Evolutionary conservation across 2,113 vertebrate species (phyloP).

Genomic region (Callopanchax toddi): DNA sequence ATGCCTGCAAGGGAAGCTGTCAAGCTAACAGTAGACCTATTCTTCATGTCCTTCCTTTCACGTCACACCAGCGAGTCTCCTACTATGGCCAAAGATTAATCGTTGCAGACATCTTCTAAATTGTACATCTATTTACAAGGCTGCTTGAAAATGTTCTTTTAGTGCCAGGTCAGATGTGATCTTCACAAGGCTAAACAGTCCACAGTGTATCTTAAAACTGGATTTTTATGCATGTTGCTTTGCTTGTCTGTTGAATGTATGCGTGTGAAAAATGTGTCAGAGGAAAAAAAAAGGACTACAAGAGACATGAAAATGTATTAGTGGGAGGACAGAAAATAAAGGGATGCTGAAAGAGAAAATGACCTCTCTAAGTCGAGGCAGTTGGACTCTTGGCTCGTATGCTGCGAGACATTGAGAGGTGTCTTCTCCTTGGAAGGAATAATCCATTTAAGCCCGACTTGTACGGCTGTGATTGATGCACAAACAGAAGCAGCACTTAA

Average conservation of each 20-base stretch:
- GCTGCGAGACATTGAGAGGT: slow-evolving; percentile 68
- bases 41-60: slow-evolving; percentile 44
- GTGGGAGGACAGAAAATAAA: slow-evolving; percentile 25
- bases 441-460: slow-evolving; percentile 73
- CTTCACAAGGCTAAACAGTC: slow-evolving; percentile 31
- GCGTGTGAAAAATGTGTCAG: slow-evolving; percentile 8
- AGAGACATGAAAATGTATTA: slow-evolving; percentile 24
- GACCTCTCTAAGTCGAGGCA: slow-evolving; percentile 62
- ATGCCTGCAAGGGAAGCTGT: slow-evolving; percentile 29
- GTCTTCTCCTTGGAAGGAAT: slow-evolving; percentile 71
- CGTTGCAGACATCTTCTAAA: slow-evolving; percentile 34
- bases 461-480: slow-evolving; percentile 74
- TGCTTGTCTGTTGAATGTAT: slow-evolving; percentile 4
- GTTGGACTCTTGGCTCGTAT: slow-evolving; percentile 65
- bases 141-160: slow-evolving; percentile 40
- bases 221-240: slow-evolving; percentile 36
- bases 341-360: slow-evolving; percentile 42
- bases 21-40: slow-evolving; percentile 38
- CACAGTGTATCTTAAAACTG: slow-evolving; percentile 28
- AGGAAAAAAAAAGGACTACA: neutral
- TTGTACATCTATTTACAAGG: slow-evolving; percentile 48
- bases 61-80: slow-evolving; percentile 3
- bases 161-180: slow-evolving; percentile 17
- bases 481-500: slow-evolving; percentile 69
- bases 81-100: slow-evolving; percentile 47